phyloP scores from a whole-genome alignment of 2,888 invertebrate species.

The Iselma pallidipennis region DNA sequence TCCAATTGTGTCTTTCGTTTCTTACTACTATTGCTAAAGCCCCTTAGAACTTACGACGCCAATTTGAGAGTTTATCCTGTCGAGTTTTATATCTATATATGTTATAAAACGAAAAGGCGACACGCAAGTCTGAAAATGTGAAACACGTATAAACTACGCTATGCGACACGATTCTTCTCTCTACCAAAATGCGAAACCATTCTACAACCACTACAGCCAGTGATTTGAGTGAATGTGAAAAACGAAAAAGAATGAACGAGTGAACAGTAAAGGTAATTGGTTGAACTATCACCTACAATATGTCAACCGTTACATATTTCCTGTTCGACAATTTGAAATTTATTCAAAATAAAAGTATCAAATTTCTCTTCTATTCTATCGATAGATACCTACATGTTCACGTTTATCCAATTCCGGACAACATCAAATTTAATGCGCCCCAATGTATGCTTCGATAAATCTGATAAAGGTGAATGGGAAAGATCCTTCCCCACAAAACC shows the following conservation, averaged over 20 bases:
- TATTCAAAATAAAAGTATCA: neutral
- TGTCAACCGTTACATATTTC: neutral
- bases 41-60: slow-evolving; percentile 12
- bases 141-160: neutral
- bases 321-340: neutral
- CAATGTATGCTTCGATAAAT: neutral
- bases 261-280: neutral
- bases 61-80: slow-evolving; percentile 16
- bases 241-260: neutral
- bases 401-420: too few relatives aligned
- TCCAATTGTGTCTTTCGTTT: neutral
- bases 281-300: neutral
- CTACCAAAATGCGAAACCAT: neutral
- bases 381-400: too few relatives aligned
- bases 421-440: neutral
- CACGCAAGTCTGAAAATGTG: neutral
- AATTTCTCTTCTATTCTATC: neutral
- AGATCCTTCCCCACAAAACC: too few relatives aligned
- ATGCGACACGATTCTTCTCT: neutral
- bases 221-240: neutral
- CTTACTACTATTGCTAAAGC: neutral
- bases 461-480: neutral
- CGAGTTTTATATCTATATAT: slow-evolving; percentile 1
- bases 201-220: neutral
- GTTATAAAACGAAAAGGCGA: neutral